phyloP scores from a whole-genome alignment of 1,140 invertebrate species.

The Leguminivora glycinivorella region DNA sequence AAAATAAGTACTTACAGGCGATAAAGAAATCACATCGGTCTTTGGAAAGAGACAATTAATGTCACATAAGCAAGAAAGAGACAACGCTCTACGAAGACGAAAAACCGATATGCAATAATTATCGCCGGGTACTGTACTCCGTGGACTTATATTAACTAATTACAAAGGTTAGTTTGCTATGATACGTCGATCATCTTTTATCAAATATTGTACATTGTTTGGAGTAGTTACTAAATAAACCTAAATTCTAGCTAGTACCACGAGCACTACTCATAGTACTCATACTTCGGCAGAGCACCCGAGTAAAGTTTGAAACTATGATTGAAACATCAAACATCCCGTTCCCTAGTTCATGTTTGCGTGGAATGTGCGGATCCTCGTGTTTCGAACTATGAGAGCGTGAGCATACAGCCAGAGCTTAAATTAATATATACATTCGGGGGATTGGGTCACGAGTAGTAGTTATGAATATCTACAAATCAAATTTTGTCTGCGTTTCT shows the following conservation, averaged over 20 bases:
- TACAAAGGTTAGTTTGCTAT: no score
- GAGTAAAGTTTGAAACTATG: conserved; percentile 9
- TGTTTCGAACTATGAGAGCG: background rate
- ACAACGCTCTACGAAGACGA: no score
- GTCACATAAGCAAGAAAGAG: no score
- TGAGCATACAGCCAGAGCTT: background rate
- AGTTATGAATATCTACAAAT: background rate
- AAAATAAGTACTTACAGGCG: no score
- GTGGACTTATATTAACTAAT: no score
- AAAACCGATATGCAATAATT: no score
- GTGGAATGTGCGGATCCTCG: conserved; percentile 2
- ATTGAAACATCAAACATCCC: conserved; percentile 8
- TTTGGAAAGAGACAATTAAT: no score
- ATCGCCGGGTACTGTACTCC: no score
- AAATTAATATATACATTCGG: background rate
- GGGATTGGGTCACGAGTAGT: background rate
- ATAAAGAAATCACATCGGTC: no score
- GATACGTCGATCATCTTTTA: no score
- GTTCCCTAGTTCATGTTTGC: background rate
- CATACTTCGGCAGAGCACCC: background rate
- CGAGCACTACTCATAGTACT: background rate
- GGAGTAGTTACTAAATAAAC: background rate
- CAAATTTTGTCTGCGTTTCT: no score
- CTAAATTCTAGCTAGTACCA: background rate
- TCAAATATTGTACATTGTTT: background rate